Evolutionary conservation across 2,888 invertebrate genomes (phyloP).

Genomic region (Cordilura impudica): DNA sequence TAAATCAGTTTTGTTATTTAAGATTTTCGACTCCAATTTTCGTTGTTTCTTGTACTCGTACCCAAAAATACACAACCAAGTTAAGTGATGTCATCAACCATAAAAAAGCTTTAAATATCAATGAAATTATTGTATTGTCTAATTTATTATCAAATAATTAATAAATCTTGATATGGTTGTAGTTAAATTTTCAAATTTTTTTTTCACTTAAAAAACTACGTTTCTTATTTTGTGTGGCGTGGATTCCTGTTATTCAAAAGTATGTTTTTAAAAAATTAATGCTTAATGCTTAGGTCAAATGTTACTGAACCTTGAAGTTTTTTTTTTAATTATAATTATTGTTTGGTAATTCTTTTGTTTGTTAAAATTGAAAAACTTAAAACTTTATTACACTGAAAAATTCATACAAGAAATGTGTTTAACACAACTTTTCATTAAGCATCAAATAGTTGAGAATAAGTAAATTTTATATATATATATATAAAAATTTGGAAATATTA

Average conservation of each 20-base stretch:
- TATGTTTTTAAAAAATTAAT: not conserved
- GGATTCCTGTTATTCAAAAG: not conserved
- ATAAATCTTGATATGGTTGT: not conserved
- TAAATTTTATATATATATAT: too few relatives aligned
- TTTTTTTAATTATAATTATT: too few relatives aligned
- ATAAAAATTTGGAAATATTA: too few relatives aligned
- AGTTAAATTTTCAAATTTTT: not conserved
- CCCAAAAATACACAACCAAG: not conserved
- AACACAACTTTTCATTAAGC: too few relatives aligned
- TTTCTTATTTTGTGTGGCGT: not conserved
- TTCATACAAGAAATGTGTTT: too few relatives aligned
- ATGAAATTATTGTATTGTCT: not conserved
- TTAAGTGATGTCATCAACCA: not conserved
- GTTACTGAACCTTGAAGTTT: conserved; percentile 28
- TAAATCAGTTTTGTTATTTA: not conserved
- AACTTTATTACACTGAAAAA: too few relatives aligned
- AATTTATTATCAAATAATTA: not conserved
- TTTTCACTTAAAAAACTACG: not conserved
- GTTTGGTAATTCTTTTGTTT: too few relatives aligned
- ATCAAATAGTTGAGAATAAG: too few relatives aligned
- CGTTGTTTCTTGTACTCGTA: not conserved
- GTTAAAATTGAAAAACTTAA: too few relatives aligned
- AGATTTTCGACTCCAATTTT: not conserved
- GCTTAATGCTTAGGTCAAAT: conserved; percentile 4
- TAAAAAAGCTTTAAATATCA: not conserved